phyloP scores from a whole-genome alignment of 2,113 vertebrate genomes.

The Condylura cristata region DNA sequence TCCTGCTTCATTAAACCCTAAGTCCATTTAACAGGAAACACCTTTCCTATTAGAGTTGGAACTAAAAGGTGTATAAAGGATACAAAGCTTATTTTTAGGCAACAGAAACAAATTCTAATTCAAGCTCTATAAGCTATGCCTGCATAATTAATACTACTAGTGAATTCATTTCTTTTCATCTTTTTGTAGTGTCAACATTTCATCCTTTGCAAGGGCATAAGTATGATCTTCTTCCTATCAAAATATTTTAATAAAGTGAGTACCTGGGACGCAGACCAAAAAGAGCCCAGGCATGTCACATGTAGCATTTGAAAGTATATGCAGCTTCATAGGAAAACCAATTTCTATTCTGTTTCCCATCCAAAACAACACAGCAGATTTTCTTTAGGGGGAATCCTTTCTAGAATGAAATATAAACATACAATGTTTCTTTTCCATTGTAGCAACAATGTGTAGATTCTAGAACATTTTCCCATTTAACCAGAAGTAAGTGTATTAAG shows the following conservation, averaged over 20 bases:
- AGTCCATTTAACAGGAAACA: slow-evolving; percentile 25
- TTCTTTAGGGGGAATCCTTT: background rate
- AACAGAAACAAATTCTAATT: slow-evolving; percentile 21
- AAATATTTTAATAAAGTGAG: background rate
- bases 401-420: background rate
- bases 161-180: background rate
- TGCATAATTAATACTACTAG: slow-evolving; percentile 15
- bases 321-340: background rate
- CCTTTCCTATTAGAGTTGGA: background rate
- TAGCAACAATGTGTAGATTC: background rate
- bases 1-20: slow-evolving; percentile 55
- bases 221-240: background rate
- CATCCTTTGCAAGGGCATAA: background rate
- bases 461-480: background rate
- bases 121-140: background rate
- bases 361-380: background rate
- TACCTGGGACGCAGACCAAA: background rate
- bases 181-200: background rate
- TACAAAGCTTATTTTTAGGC: slow-evolving; percentile 51
- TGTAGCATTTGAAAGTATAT: background rate
- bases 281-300: background rate
- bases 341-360: background rate
- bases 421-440: background rate
- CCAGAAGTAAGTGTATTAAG: background rate
- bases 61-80: slow-evolving; percentile 27